Conservation (phyloP, 2,888 invertebrate species). For the Bruchidius siliquastri region DNA sequence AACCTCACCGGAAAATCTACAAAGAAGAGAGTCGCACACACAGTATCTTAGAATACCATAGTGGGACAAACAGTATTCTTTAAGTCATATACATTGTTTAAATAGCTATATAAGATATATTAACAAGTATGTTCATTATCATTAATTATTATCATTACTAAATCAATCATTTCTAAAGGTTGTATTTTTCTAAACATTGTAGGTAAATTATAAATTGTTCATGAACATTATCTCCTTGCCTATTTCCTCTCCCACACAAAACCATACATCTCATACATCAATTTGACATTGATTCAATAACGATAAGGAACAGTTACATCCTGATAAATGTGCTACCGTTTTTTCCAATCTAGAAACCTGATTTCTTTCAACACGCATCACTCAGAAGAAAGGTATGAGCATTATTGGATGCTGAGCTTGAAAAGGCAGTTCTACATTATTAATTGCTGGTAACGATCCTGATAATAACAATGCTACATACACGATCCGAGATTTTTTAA, state of each 20-base stretch:
- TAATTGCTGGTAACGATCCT: not conserved
- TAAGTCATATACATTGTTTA: too few relatives aligned
- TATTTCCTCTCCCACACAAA: not conserved
- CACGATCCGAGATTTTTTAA: not conserved
- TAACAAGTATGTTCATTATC: too few relatives aligned
- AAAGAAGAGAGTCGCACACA: too few relatives aligned
- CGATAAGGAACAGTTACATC: not conserved
- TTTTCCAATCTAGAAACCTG: not conserved
- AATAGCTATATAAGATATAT: too few relatives aligned
- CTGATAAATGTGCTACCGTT: not conserved
- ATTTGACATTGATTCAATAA: not conserved
- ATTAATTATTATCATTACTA: too few relatives aligned
- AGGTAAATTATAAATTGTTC: not conserved
- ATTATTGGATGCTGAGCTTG: not conserved
- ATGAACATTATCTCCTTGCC: not conserved
- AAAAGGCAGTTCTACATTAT: not conserved
- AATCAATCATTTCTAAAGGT: too few relatives aligned
- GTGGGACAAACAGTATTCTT: too few relatives aligned
- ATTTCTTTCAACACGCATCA: not conserved
- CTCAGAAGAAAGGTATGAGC: not conserved
- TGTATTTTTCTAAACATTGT: too few relatives aligned
- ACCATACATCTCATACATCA: not conserved
- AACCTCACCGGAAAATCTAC: too few relatives aligned
- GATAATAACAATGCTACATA: not conserved
- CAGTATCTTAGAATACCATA: too few relatives aligned